A percentile compares a stretch with the other conserved stretches of the same genome.
Evolutionary conservation across 2,888 invertebrate species (phyloP).

Genomic region (Rhaphigaster nebulosa): DNA sequence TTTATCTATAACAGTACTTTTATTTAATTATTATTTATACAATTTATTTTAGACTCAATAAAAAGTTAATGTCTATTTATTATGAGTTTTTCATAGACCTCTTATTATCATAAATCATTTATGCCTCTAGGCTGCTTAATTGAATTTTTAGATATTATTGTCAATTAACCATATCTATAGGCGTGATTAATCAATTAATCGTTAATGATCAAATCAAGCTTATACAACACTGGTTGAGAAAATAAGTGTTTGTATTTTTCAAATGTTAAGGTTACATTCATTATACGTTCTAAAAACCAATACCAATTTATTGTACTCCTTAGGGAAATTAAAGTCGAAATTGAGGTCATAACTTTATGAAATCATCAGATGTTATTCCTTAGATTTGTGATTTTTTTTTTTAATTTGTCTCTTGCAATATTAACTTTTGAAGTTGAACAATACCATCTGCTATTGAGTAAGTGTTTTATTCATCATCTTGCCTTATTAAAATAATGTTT

Average conservation of each 20-base stretch:
- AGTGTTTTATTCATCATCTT: too few species aligned
- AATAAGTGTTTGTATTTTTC: neutral
- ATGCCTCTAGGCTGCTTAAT: neutral
- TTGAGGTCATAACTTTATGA: neutral
- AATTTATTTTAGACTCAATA: neutral
- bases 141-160: neutral
- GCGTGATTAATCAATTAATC: neutral
- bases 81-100: neutral
- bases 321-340: neutral
- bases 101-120: too few species aligned
- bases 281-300: neutral
- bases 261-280: neutral
- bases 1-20: neutral
- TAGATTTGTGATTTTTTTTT: neutral
- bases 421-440: too few species aligned
- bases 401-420: neutral
- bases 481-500: too few species aligned
- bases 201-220: neutral
- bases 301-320: neutral
- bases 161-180: neutral
- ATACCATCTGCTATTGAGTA: too few species aligned
- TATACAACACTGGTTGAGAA: too few species aligned
- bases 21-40: neutral
- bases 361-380: neutral
- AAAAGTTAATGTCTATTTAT: neutral